Base-by-base conservation (phyloP, 2,888 invertebrate species). In the Rhaphigaster nebulosa region DNA sequence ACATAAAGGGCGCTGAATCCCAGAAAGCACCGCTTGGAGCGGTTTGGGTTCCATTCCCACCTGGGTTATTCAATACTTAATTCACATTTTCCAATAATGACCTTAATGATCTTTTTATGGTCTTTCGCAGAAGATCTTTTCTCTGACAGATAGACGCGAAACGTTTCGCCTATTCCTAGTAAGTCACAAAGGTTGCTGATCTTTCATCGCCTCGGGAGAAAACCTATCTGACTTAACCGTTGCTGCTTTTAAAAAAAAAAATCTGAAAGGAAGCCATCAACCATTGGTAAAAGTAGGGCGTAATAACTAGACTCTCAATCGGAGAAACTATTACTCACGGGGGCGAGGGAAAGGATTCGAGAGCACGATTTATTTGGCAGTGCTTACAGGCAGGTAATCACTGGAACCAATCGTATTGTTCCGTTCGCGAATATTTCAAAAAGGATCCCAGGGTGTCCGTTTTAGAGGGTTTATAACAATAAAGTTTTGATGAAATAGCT, bases 241-340 rank as follows among this genome's bases (percentile, higher is more conserved):
- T 20, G 70, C 18, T 6, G 70, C 18, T 34, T 70, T 70, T 8
- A 70, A 70, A 70, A 29, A 65, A 65, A 65, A 70, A 70, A 70
- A 34, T 18, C 70, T 18, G 70, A 84, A 45, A 84, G 84, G 84
- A 84, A 84, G 84, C 45, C 84, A 84, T 84, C 45, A 84, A 84
- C 45, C 84, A 84, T 45, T 45, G 84, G 45, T 45, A 84, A 70
- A 70, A 70, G 70, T 70, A 70, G 45, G 84, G 41, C 45, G 84
- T 45, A 45, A 45, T 45, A 84, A 84, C 84, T 84, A 41, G 84
- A 45, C 45, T 45, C 84, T 45, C 84, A 84, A 84, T 84, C 84
- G 45, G 41, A 84, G 84, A 84, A 84, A 84, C 84, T 84, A 84
- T 84, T 84, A 84, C 26, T 84, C 84, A 84, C n/a, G 26, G 84